Evolutionary conservation across 2,113 vertebrate genomes (phyloP), one percentile per base, ranked within the genome.

Genomic region (Coturnix japonica): DNA sequence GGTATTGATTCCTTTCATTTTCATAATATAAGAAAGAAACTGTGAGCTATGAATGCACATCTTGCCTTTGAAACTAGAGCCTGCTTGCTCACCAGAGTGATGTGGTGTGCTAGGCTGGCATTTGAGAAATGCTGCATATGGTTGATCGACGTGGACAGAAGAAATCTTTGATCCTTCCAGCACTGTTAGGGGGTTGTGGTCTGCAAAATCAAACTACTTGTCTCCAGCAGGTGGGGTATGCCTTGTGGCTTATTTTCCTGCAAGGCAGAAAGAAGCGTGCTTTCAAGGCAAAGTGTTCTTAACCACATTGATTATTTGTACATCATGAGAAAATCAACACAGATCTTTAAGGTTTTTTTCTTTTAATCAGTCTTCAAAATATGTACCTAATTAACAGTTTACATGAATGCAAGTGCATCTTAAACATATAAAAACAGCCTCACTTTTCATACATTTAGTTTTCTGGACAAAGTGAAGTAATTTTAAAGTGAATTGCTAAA

Each of bases 191-290:
- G 41, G 1, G 60, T 6, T 12, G 22, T 56, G 72, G 11, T 79
- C 37, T 75, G 64, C 53, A 37, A 19, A 35, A 49, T 35, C 25
- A 1, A 7, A 14, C 66, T 76, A n/a, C 28, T 61, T 43, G 70
- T 84, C 53, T 87, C 92, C 91, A 93, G 96, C 92, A 95, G 92
- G 71, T 95, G 91, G 86, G 87, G 90, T 39, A n/a, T 47, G 41
- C 49, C 69, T 89, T 28, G 37, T 35, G 21, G 16, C 30, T 74
- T 22, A n/a, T 57, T 35, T 88, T 43, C 28, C 69, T 1, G 20
- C 21, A 17, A 56, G 83, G 41, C 56, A 31, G 28, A 31, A 12
- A 3, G 2, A 23, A 73, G 30, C 31, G 16, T 13, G 7, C 46
- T 53, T 74, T 41, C 15, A 23, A 26, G n/a, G 53, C 53, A 0